Evolutionary conservation across 2,888 invertebrate species (phyloP), one percentile per base, ranked within the genome.

Genomic region (Nasonovia ribisnigri): DNA sequence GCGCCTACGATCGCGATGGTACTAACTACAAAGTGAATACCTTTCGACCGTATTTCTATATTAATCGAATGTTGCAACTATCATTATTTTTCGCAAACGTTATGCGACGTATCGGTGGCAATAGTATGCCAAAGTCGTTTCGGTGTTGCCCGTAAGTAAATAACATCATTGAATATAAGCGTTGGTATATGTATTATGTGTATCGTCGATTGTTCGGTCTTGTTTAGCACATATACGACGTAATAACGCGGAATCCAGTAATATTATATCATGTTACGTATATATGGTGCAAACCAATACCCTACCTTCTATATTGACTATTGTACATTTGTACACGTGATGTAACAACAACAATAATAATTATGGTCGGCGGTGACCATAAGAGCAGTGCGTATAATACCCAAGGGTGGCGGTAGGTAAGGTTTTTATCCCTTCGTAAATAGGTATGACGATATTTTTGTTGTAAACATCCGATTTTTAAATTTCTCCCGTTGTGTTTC

Each of bases 151-250:
- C 16, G n/a, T 29, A 87, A 48, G 48, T 87, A 87, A 1, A 43
- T 13, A n/a, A 29, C 46, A 46, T 29, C 46, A 87, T 87, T 87
- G 86, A 87, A 87, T 48, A 87, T 29, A 86, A 86, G 86, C 92
- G 92, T 92, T 92, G 16, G 88, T 92, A 92, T 92, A 88, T 92
- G 92, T 92, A 92, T 92, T 24, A 67, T 87, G 51, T 92, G 86
- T 86, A 91, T 91, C 54, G 84, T 91, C 91, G 42, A 77, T 77
- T 77, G 48, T 92, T 92, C 67, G 92, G 67, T 92, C 77, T 92
- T 88, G 92, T 88, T 88, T 92, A 88, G 92, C 92, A 92, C 92
- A 92, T 92, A 92, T 92, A 92, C 92, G 87, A 92, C 92, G 92
- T 92, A 48, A 67, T 67, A 92, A 48, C 60, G 92, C 92, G 60